Evolutionary conservation across 2,888 invertebrate species (phyloP), one percentile per base, ranked within the genome.

Genomic region (Folsomia candida): DNA sequence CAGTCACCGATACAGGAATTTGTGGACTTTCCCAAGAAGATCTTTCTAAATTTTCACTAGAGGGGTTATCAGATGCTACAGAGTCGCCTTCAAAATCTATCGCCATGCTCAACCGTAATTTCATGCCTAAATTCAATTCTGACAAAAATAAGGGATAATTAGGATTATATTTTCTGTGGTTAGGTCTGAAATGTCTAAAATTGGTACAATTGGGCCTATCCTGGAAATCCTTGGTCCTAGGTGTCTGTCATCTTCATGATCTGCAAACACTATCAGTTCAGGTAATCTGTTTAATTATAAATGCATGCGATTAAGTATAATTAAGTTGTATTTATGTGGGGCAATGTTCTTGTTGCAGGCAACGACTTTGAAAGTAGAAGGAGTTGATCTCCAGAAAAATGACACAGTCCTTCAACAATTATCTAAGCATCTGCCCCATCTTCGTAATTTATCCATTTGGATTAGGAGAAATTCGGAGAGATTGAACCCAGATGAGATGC

Each of bases 21-120:
- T 73, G 70, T 64, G 76, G 73, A 11, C 25, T 72, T 18, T 47
- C 71, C 14, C 70, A 72, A 4, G 66, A 62, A 22, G 71, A 73
- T 11, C 27, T 75, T 37, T 37, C 14, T 4, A 4, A 37, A 37
- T 14, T 37, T 14, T 37, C 37, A 14, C 6, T 9, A 37, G 37
- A 9, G 37, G 14, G 6, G 14, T 4, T 37, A 37, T 37, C 37
- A 37, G 37, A 37, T 37, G 4, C 4, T 37, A 37, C 4, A 37
- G 37, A 14, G 37, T 37, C 37, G 14, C n/a, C n/a, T n/a, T n/a
- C n/a, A 37, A 37, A 37, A 37, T 37, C 37, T 9, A 14, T 37
- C 14, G 37, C 37, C 37, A 4, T 9, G 4, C 14, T 37, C 6
- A 37, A 37, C 4, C 37, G 37, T 37, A 37, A 37, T 37, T 37